Conservation (phyloP, 2,888 invertebrate species). For the Saturnia japonica region DNA sequence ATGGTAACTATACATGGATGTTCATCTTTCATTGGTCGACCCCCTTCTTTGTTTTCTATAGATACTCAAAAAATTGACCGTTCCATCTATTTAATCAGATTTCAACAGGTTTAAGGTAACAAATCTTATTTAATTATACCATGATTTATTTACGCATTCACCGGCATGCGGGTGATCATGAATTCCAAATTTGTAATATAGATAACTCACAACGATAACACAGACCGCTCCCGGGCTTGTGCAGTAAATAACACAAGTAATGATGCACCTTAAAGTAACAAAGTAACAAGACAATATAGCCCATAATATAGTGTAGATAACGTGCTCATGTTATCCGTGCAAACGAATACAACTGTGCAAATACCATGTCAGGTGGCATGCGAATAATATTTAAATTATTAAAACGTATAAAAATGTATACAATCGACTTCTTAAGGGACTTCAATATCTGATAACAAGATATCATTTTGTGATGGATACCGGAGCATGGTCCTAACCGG, state of each 20-base stretch:
- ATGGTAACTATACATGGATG: background rate
- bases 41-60: too few relatives aligned
- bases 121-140: background rate
- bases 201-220: slow-evolving; percentile 13
- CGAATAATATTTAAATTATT: background rate
- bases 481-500: background rate
- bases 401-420: background rate
- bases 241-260: background rate
- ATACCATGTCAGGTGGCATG: slow-evolving; percentile 7
- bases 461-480: background rate
- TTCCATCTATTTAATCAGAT: too few relatives aligned
- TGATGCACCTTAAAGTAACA: background rate
- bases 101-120: too few relatives aligned
- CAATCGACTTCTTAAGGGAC: background rate
- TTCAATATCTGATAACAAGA: background rate
- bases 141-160: background rate
- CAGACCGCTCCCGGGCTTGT: slow-evolving; percentile 3
- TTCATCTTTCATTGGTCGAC: background rate
- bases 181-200: background rate
- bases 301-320: slow-evolving; percentile 12
- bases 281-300: slow-evolving; percentile 5
- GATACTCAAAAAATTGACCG: too few relatives aligned
- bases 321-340: slow-evolving; percentile 12
- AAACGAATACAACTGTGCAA: slow-evolving; percentile 3
- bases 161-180: background rate